phyloP scores from a whole-genome alignment of 2,113 vertebrate genomes.

The Onychostoma macrolepis region DNA sequence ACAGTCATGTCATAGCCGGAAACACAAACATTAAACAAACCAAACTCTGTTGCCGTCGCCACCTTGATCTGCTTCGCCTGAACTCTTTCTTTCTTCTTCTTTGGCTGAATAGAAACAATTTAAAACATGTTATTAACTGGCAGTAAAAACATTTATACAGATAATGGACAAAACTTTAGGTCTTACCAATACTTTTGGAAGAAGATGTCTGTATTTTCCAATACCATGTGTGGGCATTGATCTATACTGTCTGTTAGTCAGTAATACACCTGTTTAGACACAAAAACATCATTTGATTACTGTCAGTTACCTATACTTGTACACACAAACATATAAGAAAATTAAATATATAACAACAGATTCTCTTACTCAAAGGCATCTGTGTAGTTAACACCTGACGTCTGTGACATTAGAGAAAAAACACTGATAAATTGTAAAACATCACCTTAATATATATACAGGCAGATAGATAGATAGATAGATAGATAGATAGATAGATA shows the following conservation, averaged over 20 bases:
- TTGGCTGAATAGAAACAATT: constrained; percentile 66
- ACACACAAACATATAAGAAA: background rate
- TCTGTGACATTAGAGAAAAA: constrained; percentile 5
- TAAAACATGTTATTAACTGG: background rate
- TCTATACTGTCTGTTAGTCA: constrained; percentile 76
- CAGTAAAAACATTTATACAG: background rate
- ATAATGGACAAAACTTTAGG: background rate
- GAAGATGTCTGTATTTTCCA: constrained; percentile 82
- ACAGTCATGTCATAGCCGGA: constrained; percentile 87
- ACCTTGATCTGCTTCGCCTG: constrained; percentile 77
- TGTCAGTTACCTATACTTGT: background rate
- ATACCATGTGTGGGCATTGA: constrained; percentile 84
- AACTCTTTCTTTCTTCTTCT: constrained; percentile 78
- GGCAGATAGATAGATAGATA: too few relatives aligned
- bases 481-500: background rate
- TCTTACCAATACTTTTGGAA: constrained; percentile 78
- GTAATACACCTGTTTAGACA: constrained; percentile 47
- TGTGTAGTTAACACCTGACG: background rate
- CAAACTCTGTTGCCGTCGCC: constrained; percentile 77
- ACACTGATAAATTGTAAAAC: background rate
- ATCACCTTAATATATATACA: background rate
- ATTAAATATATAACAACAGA: too few relatives aligned
- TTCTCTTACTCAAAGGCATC: background rate
- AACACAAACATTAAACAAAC: constrained; percentile 83
- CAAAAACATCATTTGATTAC: background rate